A percentile compares a stretch with the other conserved stretches of the same genome.
phyloP scores from a whole-genome alignment of 2,797 vertebrate species.

The Pelobates cultripes region DNA sequence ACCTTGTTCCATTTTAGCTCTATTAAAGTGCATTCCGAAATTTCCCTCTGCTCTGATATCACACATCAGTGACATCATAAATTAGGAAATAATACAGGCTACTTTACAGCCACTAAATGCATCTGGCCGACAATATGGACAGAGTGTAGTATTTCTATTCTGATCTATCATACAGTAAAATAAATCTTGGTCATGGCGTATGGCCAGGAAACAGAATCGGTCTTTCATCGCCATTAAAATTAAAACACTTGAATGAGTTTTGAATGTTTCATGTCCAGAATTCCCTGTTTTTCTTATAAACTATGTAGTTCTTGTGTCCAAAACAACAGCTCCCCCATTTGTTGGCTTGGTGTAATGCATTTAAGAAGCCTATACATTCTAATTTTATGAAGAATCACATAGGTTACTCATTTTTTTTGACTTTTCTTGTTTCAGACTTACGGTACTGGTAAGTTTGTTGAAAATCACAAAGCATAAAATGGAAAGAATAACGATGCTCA shows the following conservation, averaged over 20 bases:
- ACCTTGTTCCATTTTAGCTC: neutral
- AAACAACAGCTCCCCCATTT: conserved; percentile 57
- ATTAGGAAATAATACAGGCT: conserved; percentile 32
- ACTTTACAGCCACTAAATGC: conserved; percentile 36
- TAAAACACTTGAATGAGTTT: neutral
- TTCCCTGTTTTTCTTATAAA: conserved; percentile 10
- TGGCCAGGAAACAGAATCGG: conserved; percentile 12
- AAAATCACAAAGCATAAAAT: too few relatives aligned
- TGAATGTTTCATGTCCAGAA: conserved; percentile 33
- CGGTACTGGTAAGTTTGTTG: too few relatives aligned
- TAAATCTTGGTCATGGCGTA: conserved; percentile 38
- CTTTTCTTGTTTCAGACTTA: too few relatives aligned
- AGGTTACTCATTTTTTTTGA: too few relatives aligned
- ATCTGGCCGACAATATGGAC: conserved; percentile 45
- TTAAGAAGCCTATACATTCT: neutral
- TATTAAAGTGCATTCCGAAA: conserved; percentile 24
- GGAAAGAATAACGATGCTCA: too few relatives aligned
- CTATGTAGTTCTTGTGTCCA: conserved; percentile 8
- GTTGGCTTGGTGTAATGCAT: conserved; percentile 38
- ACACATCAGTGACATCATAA: conserved; percentile 31
- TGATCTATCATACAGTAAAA: conserved; percentile 39
- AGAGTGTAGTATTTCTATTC: conserved; percentile 43
- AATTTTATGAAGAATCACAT: too few relatives aligned
- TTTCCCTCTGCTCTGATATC: conserved; percentile 26
- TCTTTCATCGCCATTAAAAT: conserved; percentile 39